Evolutionary conservation across 2,888 invertebrate genomes (phyloP).

Genomic region (Tolmerus cingulatus): DNA sequence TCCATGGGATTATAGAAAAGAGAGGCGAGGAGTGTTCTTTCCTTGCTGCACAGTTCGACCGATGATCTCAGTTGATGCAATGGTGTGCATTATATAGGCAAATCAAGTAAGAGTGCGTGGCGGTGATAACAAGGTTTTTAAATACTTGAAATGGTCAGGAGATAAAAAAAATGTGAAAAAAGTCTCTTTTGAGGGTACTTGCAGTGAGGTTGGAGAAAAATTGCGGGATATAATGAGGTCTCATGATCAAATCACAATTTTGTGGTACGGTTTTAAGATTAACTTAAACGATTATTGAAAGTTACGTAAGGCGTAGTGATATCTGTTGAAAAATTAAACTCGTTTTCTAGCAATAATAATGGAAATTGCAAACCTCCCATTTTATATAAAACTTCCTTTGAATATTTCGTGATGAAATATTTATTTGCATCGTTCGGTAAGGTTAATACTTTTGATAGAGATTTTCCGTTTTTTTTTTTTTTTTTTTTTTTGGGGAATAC

Average conservation of each 20-base stretch:
- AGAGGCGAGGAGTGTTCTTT: background rate
- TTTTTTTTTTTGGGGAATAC: background rate
- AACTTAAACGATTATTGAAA: no score
- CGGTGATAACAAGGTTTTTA: background rate
- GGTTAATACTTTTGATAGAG: background rate
- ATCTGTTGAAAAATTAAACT: background rate
- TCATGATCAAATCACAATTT: background rate
- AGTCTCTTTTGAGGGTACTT: background rate
- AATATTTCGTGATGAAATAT: background rate
- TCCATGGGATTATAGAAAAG: background rate
- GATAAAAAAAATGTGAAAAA: background rate
- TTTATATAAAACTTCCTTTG: background rate
- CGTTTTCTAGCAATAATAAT: background rate
- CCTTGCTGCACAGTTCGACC: background rate
- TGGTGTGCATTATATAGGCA: conserved; percentile 1
- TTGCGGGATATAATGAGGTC: background rate
- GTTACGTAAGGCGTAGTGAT: no score
- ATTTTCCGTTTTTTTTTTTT: background rate
- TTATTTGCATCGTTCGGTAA: background rate
- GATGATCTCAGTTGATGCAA: background rate
- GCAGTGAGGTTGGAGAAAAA: background rate
- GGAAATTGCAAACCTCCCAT: background rate
- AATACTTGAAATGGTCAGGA: background rate
- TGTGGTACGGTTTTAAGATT: background rate
- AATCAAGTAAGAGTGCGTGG: conserved; percentile 7